Conservation (phyloP, 1,140 invertebrate species). For the Artemia franciscana region DNA sequence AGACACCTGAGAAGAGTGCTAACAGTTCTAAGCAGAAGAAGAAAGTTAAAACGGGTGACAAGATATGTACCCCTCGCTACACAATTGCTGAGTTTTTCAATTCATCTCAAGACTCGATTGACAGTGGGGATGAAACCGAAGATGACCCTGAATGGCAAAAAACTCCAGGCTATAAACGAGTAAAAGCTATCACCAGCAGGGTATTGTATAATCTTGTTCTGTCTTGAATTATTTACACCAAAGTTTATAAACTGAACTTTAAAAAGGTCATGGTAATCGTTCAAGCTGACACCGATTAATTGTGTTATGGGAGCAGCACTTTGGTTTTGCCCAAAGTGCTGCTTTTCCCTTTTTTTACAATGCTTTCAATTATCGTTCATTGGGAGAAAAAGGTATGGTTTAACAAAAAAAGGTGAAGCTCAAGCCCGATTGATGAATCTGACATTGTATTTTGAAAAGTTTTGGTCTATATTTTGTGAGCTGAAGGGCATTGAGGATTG, state of each 20-base stretch:
- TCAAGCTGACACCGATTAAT: not conserved
- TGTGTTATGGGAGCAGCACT: not conserved
- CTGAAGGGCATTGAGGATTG: too few relatives aligned
- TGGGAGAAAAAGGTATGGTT: too few relatives aligned
- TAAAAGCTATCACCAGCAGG: slow-evolving; percentile 4
- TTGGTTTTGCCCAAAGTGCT: not conserved
- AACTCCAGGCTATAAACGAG: slow-evolving; percentile 5
- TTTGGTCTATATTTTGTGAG: too few relatives aligned
- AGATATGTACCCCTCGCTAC: not conserved
- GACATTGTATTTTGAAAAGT: too few relatives aligned
- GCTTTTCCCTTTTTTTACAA: not conserved
- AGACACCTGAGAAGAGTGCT: too few relatives aligned
- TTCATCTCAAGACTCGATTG: not conserved
- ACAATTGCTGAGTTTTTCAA: not conserved
- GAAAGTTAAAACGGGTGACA: not conserved
- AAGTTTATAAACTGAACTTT: not conserved
- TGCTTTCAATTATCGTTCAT: not conserved
- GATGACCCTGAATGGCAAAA: slow-evolving; percentile 10
- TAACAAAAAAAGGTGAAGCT: too few relatives aligned
- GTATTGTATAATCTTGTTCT: not conserved
- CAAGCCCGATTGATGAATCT: too few relatives aligned
- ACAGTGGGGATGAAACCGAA: slow-evolving; percentile 1
- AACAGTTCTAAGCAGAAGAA: too few relatives aligned
- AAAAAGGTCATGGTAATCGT: not conserved
- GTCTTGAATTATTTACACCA: not conserved